Conservation (phyloP, 1,140 invertebrate genomes). For the Drosophila willistoni region DNA sequence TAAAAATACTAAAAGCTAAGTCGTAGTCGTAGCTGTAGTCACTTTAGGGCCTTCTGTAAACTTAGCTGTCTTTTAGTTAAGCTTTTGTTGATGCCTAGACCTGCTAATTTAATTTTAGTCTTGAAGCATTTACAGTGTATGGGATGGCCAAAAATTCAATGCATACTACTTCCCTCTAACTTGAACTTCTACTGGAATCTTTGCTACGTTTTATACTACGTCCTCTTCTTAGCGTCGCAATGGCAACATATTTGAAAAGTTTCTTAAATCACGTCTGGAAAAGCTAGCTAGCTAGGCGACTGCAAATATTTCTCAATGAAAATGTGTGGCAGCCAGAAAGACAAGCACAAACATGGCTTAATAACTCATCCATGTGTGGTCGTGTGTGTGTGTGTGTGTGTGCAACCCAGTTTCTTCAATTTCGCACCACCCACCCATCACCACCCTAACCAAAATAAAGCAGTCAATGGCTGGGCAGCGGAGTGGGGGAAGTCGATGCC, state of each 20-base stretch:
- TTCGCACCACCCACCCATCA: conserved; percentile 3
- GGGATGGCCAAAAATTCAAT: not conserved
- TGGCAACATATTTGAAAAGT: conserved; percentile 79
- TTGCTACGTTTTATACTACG: not conserved
- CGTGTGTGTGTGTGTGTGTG: conserved; percentile 36
- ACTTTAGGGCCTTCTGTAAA: too few species aligned
- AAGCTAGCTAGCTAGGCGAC: conserved; percentile 36
- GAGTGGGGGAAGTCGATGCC: conserved; percentile 9
- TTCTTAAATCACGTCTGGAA: conserved; percentile 56
- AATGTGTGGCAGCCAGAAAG: conserved; percentile 67
- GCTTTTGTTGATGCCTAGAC: not conserved
- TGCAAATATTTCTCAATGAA: conserved; percentile 79
- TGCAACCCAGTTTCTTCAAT: conserved; percentile 39
- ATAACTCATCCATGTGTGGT: conserved; percentile 65
- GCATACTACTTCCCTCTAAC: not conserved
- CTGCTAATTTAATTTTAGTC: too few species aligned
- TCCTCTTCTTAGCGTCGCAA: conserved; percentile 48
- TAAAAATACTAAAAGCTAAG: too few species aligned
- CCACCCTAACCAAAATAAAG: conserved; percentile 2
- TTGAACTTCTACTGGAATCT: not conserved
- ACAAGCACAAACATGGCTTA: conserved; percentile 79
- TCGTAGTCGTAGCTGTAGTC: too few species aligned
- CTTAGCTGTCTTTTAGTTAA: too few species aligned
- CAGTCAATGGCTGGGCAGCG: conserved; percentile 21
- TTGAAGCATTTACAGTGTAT: conserved; percentile 1